These are phyloP conservation scores for Cephus pygmeus DNA, from an alignment of 2,888 invertebrate genomes.

Conservation along the genomic window DNA sequence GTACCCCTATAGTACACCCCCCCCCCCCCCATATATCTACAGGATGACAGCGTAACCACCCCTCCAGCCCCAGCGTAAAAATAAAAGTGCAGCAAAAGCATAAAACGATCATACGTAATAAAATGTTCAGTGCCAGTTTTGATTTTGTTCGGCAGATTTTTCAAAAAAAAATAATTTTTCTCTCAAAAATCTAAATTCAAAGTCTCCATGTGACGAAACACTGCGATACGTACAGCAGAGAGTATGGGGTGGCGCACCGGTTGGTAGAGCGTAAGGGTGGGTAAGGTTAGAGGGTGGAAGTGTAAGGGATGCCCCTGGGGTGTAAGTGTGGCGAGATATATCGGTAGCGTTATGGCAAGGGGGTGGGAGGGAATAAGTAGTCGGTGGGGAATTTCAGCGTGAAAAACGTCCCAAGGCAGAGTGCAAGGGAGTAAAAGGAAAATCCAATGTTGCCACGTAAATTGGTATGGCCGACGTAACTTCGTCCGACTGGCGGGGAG, in stretches of 20 bases:
- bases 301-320: not conserved
- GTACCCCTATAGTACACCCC: no score
- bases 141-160: no score
- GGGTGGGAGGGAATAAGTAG: not conserved
- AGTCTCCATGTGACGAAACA: not conserved
- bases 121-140: not conserved
- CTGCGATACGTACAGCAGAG: not conserved
- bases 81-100: not conserved
- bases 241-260: not conserved
- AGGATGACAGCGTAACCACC: no score
- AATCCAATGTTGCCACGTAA: slow-evolving; percentile 12
- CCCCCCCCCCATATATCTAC: no score
- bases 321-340: not conserved
- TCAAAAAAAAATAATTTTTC: no score
- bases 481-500: not conserved
- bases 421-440: slow-evolving; percentile 12
- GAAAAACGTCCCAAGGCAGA: not conserved
- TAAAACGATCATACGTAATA: not conserved
- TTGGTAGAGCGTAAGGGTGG: not conserved
- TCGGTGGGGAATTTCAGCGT: not conserved
- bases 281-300: not conserved
- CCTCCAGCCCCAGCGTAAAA: not conserved
- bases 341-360: no score
- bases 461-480: not conserved
- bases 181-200: not conserved